phyloP scores from a whole-genome alignment of 2,797 vertebrate genomes.

The Phrynocephalus vlangalii region DNA sequence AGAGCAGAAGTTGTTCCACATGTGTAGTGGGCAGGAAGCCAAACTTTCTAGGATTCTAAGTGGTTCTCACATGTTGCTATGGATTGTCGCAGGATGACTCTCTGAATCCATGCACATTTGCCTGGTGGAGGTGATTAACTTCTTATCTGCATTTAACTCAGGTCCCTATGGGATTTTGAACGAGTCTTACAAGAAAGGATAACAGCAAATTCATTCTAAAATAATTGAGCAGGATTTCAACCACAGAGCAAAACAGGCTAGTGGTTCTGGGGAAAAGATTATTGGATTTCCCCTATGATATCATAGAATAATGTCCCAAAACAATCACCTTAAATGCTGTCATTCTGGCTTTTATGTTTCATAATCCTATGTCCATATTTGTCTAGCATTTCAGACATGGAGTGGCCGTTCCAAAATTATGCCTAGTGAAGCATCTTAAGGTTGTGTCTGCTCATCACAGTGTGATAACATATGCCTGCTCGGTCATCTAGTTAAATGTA shows the following conservation, averaged over 20 bases:
- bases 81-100: not conserved
- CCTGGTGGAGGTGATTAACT: not conserved
- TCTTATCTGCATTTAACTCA: not conserved
- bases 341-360: not conserved
- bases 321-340: not conserved
- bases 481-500: not conserved
- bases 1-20: no score
- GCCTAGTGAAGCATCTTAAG: not conserved
- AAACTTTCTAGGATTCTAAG: no score
- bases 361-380: not conserved
- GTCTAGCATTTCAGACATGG: not conserved
- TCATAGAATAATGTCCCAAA: not conserved
- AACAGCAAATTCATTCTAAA: conserved; percentile 37
- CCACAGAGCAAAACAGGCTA: conserved; percentile 13
- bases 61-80: not conserved
- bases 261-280: not conserved
- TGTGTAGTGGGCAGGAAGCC: no score
- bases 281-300: not conserved
- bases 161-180: not conserved
- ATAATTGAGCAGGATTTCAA: conserved; percentile 28
- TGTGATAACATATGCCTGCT: not conserved
- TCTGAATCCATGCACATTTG: not conserved
- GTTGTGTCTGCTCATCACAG: not conserved
- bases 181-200: not conserved
- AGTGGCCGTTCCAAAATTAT: not conserved